A percentile compares a stretch with the other conserved stretches of the same genome.
Evolutionary conservation across 1,140 invertebrate species (phyloP).

Genomic region (Ceratosolen fusciceps): DNA sequence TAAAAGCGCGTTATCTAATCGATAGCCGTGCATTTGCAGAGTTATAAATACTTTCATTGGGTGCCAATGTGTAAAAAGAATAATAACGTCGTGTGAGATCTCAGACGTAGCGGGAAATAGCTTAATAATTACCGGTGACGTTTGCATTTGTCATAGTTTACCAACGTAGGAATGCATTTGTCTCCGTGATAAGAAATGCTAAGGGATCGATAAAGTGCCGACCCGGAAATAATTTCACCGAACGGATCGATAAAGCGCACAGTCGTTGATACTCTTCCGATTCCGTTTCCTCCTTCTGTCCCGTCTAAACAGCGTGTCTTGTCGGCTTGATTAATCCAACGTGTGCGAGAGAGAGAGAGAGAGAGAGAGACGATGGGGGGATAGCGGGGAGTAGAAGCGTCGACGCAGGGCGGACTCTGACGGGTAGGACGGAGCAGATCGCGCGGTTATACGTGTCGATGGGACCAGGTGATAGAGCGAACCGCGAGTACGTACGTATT

Average conservation of each 20-base stretch:
- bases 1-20: not conserved
- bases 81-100: not conserved
- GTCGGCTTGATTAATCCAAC: not conserved
- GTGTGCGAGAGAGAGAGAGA: not conserved
- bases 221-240: not conserved
- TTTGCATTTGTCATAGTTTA: too few relatives aligned
- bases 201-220: not conserved
- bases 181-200: not conserved
- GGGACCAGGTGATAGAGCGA: not conserved
- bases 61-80: too few relatives aligned
- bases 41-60: not conserved
- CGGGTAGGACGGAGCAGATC: not conserved
- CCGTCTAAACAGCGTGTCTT: not conserved
- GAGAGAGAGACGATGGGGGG: not conserved
- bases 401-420: not conserved
- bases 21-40: not conserved
- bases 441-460: constrained; percentile 30
- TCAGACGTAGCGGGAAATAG: not conserved
- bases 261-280: not conserved
- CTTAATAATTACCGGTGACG: not conserved
- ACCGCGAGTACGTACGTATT: not conserved
- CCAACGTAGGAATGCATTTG: not conserved
- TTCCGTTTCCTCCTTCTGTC: not conserved
- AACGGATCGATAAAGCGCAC: not conserved
- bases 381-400: not conserved